These are phyloP conservation scores for Caenorhabditis briggsae DNA, from an alignment of 1,140 invertebrate genomes.

Conservation along the genomic window DNA sequence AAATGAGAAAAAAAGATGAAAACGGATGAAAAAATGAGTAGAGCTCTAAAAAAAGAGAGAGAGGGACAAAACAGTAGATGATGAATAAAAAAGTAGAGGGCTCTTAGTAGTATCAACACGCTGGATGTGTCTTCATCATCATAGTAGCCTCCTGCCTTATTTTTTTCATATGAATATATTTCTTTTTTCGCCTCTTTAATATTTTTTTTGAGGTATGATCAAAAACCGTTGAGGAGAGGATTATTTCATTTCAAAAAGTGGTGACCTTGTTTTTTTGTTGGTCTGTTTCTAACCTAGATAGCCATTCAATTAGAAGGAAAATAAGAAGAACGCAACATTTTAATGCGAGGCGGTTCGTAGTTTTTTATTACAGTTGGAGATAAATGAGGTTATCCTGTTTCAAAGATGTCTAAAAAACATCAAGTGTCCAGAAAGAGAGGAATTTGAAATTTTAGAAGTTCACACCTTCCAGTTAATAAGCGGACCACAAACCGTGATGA, in stretches of 20 bases:
- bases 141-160: not conserved
- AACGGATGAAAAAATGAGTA: not conserved
- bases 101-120: slow-evolving; percentile 36
- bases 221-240: slow-evolving; percentile 5
- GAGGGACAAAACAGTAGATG: slow-evolving; percentile 13
- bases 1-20: not conserved
- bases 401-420: no score
- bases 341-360: no score
- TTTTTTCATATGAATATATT: not conserved
- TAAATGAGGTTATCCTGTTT: no score
- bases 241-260: not conserved
- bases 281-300: no score
- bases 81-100: slow-evolving; percentile 32
- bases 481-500: no score
- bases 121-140: not conserved
- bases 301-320: no score
- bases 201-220: not conserved
- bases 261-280: not conserved
- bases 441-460: no score
- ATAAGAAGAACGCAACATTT: no score
- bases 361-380: no score
- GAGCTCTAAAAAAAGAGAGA: not conserved
- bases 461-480: no score
- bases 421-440: no score
- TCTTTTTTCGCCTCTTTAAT: no score